These are phyloP conservation scores for Tenthredo amoena DNA, from an alignment of 2,888 invertebrate species.

Conservation along the genomic window DNA sequence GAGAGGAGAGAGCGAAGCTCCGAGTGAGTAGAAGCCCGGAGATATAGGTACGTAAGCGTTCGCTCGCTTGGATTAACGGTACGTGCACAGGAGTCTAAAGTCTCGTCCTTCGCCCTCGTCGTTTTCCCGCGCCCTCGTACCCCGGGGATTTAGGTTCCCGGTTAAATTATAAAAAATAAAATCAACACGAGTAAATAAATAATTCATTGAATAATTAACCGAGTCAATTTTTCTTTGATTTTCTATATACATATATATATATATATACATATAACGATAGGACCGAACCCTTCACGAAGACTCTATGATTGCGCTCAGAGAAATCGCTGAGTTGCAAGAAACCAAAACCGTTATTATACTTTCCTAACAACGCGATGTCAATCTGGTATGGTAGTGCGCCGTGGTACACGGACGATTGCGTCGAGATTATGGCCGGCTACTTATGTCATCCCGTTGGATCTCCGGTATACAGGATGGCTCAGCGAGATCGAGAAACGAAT, in stretches of 20 bases:
- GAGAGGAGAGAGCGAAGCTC: constrained; percentile 61
- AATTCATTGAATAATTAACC: background rate
- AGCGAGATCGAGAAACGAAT: background rate
- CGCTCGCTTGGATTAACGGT: constrained; percentile 71
- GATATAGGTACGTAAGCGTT: constrained; percentile 64
- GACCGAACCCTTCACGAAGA: background rate
- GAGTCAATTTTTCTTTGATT: background rate
- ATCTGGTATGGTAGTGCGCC: constrained; percentile 14
- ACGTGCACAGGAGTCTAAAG: constrained; percentile 74
- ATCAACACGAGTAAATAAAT: background rate
- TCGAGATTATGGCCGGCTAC: constrained; percentile 38
- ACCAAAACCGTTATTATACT: constrained; percentile 39
- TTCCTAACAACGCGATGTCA: constrained; percentile 35
- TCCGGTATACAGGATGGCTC: constrained; percentile 6
- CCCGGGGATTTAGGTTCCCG: background rate
- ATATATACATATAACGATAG: too few relatives aligned
- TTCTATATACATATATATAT: background rate
- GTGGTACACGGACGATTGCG: constrained; percentile 47
- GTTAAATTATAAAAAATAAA: background rate
- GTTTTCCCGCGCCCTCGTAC: constrained; percentile 52
- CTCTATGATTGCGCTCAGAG: background rate
- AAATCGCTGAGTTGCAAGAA: constrained; percentile 40
- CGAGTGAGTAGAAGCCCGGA: constrained; percentile 61
- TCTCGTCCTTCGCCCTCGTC: constrained; percentile 52
- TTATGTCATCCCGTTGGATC: background rate